Percentiles rank a stretch among this genome's conserved stretches.
phyloP scores from a whole-genome alignment of 2,888 invertebrate species.

The Xestia rhomboidea region DNA sequence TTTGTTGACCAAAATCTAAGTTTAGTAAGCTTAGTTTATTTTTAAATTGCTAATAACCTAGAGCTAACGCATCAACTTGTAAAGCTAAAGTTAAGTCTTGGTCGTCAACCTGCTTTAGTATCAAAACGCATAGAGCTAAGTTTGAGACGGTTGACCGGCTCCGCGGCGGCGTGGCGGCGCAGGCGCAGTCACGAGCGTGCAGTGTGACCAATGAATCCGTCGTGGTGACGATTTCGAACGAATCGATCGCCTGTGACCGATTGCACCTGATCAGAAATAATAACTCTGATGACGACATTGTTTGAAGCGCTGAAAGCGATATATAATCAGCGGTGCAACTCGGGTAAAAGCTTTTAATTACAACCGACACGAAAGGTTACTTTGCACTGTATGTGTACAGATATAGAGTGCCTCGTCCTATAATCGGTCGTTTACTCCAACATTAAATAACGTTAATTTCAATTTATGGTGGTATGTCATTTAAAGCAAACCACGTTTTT shows the following conservation, averaged over 20 bases:
- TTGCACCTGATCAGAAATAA: constrained; percentile 77
- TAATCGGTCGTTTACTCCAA: constrained; percentile 16
- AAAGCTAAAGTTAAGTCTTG: constrained; percentile 22
- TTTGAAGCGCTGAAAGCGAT: constrained; percentile 60
- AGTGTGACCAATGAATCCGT: constrained; percentile 80
- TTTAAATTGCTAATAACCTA: not conserved
- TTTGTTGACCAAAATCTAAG: not conserved
- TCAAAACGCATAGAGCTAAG: constrained; percentile 30
- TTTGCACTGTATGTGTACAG: constrained; percentile 3
- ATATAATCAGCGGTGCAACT: constrained; percentile 45
- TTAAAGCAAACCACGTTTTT: not conserved
- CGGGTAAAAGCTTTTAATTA: constrained; percentile 49
- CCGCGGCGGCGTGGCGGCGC: constrained; percentile 1
- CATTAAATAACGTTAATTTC: constrained; percentile 5
- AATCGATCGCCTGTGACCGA: constrained; percentile 77
- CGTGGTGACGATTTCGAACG: constrained; percentile 78
- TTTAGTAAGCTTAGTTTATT: not conserved
- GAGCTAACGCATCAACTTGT: not conserved
- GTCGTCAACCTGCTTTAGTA: constrained; percentile 14
- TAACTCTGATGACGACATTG: constrained; percentile 66
- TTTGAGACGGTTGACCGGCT: constrained; percentile 22
- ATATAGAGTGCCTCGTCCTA: constrained; percentile 2
- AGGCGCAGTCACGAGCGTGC: constrained; percentile 51
- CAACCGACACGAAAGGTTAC: constrained; percentile 48
- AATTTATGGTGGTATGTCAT: constrained; percentile 27